phyloP scores from a whole-genome alignment of 64 coral and sea anemone genomes.

The Exaiptasia diaphana region DNA sequence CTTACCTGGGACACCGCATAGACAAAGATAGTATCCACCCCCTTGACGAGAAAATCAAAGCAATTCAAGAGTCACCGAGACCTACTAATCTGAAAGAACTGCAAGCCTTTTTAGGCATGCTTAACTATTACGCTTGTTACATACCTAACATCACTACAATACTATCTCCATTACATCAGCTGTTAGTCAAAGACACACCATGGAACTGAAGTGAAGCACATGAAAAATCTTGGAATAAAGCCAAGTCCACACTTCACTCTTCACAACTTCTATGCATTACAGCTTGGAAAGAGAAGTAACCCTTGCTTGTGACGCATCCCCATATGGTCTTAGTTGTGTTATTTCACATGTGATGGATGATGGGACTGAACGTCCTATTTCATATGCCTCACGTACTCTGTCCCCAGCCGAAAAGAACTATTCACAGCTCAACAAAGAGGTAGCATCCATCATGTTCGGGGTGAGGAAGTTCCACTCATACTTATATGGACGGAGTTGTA shows the following conservation, averaged over 20 bases:
- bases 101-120: not conserved
- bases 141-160: not conserved
- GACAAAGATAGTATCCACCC: no score
- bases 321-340: not conserved
- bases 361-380: not conserved
- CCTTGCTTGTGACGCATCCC: not conserved
- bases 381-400: not conserved
- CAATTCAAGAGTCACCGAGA: not conserved
- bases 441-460: not conserved
- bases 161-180: conserved; percentile 1
- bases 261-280: conserved; percentile 10
- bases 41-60: conserved; percentile 3
- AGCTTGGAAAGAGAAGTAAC: not conserved
- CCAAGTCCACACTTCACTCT: not conserved
- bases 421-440: conserved; percentile 26
- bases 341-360: not conserved
- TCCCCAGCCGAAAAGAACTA: not conserved
- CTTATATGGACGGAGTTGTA: conserved; percentile 4
- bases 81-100: conserved; percentile 13
- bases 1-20: conserved; percentile 4
- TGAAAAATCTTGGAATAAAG: not conserved
- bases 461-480: conserved; percentile 16
- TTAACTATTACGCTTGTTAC: conserved; percentile 4
- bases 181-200: not conserved
- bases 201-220: not conserved